Conservation (phyloP, 1,140 invertebrate genomes). For the Glossosoma conforme region DNA sequence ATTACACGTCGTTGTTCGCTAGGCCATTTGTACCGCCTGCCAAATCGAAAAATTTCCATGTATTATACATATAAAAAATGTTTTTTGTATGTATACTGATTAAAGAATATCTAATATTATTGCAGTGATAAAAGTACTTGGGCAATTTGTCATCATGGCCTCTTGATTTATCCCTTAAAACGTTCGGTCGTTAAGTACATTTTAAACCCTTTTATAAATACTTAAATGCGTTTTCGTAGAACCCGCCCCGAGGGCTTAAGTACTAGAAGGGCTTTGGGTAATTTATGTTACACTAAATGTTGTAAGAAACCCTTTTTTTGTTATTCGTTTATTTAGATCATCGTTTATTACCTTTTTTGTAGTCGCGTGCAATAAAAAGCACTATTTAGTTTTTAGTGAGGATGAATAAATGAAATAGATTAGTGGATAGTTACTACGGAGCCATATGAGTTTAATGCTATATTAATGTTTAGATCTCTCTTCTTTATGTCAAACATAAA, state of each 20-base stretch:
- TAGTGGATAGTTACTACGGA: background rate
- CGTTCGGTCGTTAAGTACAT: constrained; percentile 18
- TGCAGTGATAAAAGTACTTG: too few species aligned
- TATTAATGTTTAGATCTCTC: background rate
- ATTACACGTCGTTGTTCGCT: too few species aligned
- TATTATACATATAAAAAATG: too few species aligned
- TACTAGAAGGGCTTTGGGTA: constrained; percentile 2
- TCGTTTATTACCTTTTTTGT: constrained; percentile 4
- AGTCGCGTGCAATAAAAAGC: background rate
- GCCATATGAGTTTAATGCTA: background rate
- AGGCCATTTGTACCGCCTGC: too few species aligned
- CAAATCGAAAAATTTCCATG: too few species aligned
- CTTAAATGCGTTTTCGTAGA: constrained; percentile 10
- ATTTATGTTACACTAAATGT: constrained; percentile 7
- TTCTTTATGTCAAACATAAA: background rate
- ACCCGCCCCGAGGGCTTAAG: background rate
- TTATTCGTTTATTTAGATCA: constrained; percentile 9
- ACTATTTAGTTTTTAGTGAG: background rate
- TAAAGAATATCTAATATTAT: too few species aligned
- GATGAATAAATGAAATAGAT: background rate
- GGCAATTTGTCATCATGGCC: constrained; percentile 27
- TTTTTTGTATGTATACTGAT: too few species aligned
- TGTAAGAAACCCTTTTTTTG: constrained; percentile 2
- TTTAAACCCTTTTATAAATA: constrained; percentile 27
- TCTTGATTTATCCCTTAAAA: constrained; percentile 28